Base-by-base conservation (phyloP, 1,140 invertebrate genomes). In the Parasteatoda tepidariorum region DNA sequence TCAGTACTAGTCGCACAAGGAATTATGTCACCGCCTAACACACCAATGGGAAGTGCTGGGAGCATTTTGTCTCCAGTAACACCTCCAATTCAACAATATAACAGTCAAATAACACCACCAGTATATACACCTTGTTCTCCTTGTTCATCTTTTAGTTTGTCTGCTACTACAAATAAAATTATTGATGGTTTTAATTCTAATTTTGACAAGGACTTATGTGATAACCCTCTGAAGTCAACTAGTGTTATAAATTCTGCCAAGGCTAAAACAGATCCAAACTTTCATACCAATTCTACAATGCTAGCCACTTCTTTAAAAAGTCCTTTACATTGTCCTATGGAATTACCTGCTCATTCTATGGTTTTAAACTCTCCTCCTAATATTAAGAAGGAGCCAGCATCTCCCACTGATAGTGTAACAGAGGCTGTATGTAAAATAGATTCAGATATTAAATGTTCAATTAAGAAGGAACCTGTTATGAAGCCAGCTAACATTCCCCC, bases 101-200 rank as follows among this genome's bases (percentile, higher is more conserved):
- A 41, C n/a, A 13, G 28, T 28, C 68, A 48, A 9, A 28, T 67
- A 24, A 41, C 59, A 15, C 15, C 66, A 30, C 57, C 71, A 24
- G 68, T 61, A n/a, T 83, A 62, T 48, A 74, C 81, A 15, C 81
- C 81, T 13, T 66, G 81, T 66, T 83, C 81, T 26, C 81, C 81
- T 11, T 33, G 41, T 55, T 18, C 70, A 24, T 55, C 59, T 15
- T 64, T 66, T 31, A 26, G 11, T 34, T n/a, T 66, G n/a, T 24
- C 48, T 6, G 54, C 57, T 2, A 38, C 24, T 30, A 15, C 59
- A 41, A 48, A 68, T 22, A 83, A 83, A 55, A 61, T 18, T 22
- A 22, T 31, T 5, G 66, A 70, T 22, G 33, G 22, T n/a, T n/a
- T 38, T 15, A 38, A 26, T 28, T 30, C 13, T 54, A 62, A 33